Base-by-base conservation (phyloP, 2,888 invertebrate genomes). In the Scelioninae gen. 2 region DNA sequence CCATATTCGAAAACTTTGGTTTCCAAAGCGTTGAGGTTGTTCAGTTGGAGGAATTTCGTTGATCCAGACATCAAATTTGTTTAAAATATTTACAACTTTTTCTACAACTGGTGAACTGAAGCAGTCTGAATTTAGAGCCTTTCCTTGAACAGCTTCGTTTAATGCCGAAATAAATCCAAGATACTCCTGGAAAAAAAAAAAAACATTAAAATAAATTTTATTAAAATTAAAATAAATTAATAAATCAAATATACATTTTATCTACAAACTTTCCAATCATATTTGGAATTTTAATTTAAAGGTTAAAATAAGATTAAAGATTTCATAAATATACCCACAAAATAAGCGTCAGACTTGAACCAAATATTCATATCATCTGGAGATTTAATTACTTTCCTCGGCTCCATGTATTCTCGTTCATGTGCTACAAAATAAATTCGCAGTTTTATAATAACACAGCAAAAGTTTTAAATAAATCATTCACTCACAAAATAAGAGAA, bases 11-110 rank as follows among this genome's bases (percentile, higher is more conserved):
- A 96, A 99, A 0, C 98, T 94, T 83, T 92, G 92, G 86, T 99
- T 99, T 3, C 99, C 99, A 89, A 98, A 99, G 72, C 99, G 89
- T 85, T 98, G 98, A 0, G 97, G 96, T 82, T 97, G 96, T 74
- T 95, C 92, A 28, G 95, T 88, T 0, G 97, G 95, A 37, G 97
- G 97, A 73, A 92, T 94, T 70, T 94, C 92, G 79, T 93, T 92
- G 48, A 97, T 90, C 86, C 94, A 88, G 65, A 87, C 86, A 75
- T 93, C 91, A 70, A 98, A 86, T 79, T 89, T 90, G 7, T 93
- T 90, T 43, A 98, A 87, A 79, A 97, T 83, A 0, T 83, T 81
- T 9, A 93, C 73, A 9, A 96, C 82, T 76, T 90, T 91, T 31
- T 85, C 83, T 18, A 93, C 87, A 77, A 88, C 88, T 11, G 88